These are phyloP conservation scores for Papilio protenor DNA, from an alignment of 2,888 invertebrate genomes.

Conservation along the genomic window DNA sequence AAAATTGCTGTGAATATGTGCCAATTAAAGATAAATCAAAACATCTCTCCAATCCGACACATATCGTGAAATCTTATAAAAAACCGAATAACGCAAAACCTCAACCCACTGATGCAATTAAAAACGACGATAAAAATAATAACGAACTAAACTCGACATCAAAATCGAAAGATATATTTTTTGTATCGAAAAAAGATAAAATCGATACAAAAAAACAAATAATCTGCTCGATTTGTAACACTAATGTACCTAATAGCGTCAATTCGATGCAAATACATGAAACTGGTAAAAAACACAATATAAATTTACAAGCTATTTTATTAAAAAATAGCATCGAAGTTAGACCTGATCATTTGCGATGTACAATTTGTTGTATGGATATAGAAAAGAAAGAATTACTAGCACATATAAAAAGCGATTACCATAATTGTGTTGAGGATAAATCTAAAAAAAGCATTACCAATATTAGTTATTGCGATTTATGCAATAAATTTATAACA, in stretches of 20 bases:
- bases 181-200: background rate
- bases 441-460: background rate
- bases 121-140: background rate
- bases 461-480: background rate
- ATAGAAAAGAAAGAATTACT: background rate
- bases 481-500: background rate
- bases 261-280: constrained; percentile 18
- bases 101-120: background rate
- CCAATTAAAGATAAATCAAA: background rate
- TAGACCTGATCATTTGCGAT: background rate
- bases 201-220: background rate
- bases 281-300: background rate
- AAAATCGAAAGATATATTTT: background rate
- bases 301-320: background rate
- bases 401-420: background rate
- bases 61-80: background rate
- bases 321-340: background rate
- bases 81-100: background rate
- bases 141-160: background rate
- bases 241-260: background rate
- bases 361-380: background rate
- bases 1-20: constrained; percentile 6
- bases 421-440: background rate
- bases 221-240: constrained; percentile 31
- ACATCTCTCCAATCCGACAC: background rate